Conservation (phyloP, 2,888 invertebrate genomes). For the Tachina fera region DNA sequence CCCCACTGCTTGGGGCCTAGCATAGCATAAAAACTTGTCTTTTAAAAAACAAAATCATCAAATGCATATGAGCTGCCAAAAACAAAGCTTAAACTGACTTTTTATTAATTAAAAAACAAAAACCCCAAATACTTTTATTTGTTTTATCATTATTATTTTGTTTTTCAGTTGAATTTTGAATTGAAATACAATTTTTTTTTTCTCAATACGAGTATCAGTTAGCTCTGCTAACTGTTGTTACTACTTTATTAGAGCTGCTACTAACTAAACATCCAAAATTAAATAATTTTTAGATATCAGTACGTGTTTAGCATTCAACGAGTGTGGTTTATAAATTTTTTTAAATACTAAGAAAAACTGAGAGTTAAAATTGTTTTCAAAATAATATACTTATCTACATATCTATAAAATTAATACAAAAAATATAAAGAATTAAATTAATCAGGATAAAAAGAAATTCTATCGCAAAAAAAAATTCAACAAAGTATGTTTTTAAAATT, state of each 20-base stretch:
- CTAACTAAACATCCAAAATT: conserved; percentile 62
- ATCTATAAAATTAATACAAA: not conserved
- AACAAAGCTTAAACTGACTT: conserved; percentile 29
- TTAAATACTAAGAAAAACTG: not conserved
- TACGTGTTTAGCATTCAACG: conserved; percentile 78
- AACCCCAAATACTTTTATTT: conserved; percentile 51
- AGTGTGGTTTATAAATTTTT: conserved; percentile 72
- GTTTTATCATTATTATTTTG: not conserved
- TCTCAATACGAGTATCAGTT: conserved; percentile 3
- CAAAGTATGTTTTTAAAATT: conserved; percentile 6
- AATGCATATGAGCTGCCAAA: conserved; percentile 3
- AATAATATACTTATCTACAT: not conserved
- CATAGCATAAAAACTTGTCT: conserved; percentile 55
- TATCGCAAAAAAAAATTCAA: not conserved
- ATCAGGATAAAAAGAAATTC: not conserved
- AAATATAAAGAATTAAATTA: conserved; percentile 15
- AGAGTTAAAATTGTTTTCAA: not conserved
- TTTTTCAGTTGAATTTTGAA: conserved; percentile 50
- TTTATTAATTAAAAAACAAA: conserved; percentile 38
- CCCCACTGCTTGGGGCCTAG: conserved; percentile 37
- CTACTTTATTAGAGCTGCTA: conserved; percentile 16
- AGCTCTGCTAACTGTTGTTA: conserved; percentile 39
- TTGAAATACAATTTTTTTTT: conserved; percentile 58
- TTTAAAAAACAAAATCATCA: conserved; percentile 26
- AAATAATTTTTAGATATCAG: conserved; percentile 76